Evolutionary conservation across 2,797 vertebrate species (phyloP), one percentile per base, ranked within the genome.

Genomic region (Anguilla anguilla): DNA sequence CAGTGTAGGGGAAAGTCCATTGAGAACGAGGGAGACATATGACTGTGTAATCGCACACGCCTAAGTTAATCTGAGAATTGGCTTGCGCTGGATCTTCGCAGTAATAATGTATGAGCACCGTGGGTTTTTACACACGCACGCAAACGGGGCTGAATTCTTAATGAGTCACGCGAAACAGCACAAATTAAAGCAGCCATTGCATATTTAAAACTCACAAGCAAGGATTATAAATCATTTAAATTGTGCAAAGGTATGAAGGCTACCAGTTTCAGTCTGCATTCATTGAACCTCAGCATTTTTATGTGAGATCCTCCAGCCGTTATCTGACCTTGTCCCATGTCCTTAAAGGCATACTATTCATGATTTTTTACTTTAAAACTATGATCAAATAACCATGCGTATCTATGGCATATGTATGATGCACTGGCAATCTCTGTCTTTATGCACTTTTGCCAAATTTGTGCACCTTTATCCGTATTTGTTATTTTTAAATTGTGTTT

Each of bases 1-100:
- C 88, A 7, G 46, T 2, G 19, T n/a, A 22, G 39, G 7, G 22
- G 17, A 49, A 81, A 81, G 77, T 49, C 77, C 43, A 22, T 81
- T 49, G 15, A 81, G 43, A 81, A 81, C 77, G 46, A 81, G 28
- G 11, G 79, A 82, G 46, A 79, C 74, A 46, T 79, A 79, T 3
- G 35, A 79, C 19, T 82, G 79, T 82, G 79, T 82, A 82, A 82
- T 82, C 25, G 28, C 46, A 82, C 79, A 82, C 51, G 79, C 43
- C 79, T 82, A 82, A 82, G 25, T 82, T 82, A 82, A 82, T 82
- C 46, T 49, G 79, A 51, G 22, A 51, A 9, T 51, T 82, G n/a
- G n/a, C 46, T 1, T 25, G 19, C 28, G 3, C 13, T 19, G 83
- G 53, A 53, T 84, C 83, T 17, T 84, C 6, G 43, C 83, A 84